A percentile compares a stretch with the other conserved stretches of the same genome.
Conservation (phyloP, 1,140 invertebrate genomes). For the Pentalonia nigronervosa region DNA sequence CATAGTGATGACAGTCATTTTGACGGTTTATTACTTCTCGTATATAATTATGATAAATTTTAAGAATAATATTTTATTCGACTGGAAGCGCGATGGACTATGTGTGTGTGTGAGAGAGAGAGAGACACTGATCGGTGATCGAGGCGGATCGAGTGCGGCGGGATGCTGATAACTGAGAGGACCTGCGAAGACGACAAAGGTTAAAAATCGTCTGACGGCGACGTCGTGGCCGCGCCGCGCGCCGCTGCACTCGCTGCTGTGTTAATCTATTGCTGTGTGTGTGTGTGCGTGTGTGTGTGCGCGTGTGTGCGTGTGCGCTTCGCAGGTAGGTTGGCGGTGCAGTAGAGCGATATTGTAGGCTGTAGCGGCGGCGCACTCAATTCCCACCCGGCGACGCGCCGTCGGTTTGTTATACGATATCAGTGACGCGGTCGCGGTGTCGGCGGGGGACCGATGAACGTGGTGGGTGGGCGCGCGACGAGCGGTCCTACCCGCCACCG, state of each 20-base stretch:
- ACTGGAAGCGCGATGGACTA: background rate
- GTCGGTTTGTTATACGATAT: background rate
- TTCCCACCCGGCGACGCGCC: background rate
- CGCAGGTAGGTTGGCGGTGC: background rate
- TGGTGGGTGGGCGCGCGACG: background rate
- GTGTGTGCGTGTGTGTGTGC: background rate
- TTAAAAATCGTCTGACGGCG: background rate
- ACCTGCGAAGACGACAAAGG: background rate
- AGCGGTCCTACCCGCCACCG: background rate
- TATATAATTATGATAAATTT: background rate
- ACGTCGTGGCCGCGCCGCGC: background rate
- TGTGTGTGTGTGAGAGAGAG: background rate
- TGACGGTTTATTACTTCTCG: background rate
- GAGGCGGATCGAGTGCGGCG: background rate
- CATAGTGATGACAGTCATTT: constrained; percentile 46
- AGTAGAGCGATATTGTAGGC: background rate
- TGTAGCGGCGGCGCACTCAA: background rate
- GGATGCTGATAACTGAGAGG: background rate
- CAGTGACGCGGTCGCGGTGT: background rate
- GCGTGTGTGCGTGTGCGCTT: background rate
- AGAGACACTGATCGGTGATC: background rate
- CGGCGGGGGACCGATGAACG: background rate
- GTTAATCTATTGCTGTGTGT: background rate
- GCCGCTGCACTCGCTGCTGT: background rate
- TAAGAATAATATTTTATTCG: background rate